These are phyloP conservation scores for Helicoverpa armigera DNA, from an alignment of 1,140 invertebrate species.

Conservation along the genomic window DNA sequence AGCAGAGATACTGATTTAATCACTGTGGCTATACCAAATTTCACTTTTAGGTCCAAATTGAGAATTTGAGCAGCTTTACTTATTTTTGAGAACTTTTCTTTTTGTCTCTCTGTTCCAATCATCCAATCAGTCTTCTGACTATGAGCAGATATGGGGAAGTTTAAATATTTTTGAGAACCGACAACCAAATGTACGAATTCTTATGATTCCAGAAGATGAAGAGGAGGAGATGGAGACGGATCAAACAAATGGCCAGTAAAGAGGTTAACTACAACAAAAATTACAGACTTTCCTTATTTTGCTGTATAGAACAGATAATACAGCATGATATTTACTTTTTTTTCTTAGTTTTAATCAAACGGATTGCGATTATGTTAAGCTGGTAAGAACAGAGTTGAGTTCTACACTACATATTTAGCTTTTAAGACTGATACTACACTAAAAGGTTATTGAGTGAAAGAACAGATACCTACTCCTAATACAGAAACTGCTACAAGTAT, in stretches of 20 bases:
- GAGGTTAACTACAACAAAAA: constrained; percentile 34
- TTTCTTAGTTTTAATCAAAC: constrained; percentile 26
- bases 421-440: constrained; percentile 74
- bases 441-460: constrained; percentile 50
- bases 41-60: no score
- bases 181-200: constrained; percentile 30
- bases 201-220: constrained; percentile 79
- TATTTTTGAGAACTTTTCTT: no score
- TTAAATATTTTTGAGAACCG: not conserved
- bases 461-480: constrained; percentile 52
- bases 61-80: no score
- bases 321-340: constrained; percentile 23
- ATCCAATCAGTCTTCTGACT: no score
- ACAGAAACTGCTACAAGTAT: no score
- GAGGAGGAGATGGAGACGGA: constrained; percentile 84
- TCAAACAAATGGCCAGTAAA: constrained; percentile 76
- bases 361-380: constrained; percentile 68
- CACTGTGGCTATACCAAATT: no score
- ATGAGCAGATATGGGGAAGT: no score
- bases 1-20: no score
- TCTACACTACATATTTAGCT: constrained; percentile 65
- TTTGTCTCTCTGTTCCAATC: no score
- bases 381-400: constrained; percentile 74
- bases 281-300: constrained; percentile 30
- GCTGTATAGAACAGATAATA: constrained; percentile 75